These are phyloP conservation scores for Meteorus colon DNA, from an alignment of 2,888 invertebrate genomes.

Conservation along the genomic window DNA sequence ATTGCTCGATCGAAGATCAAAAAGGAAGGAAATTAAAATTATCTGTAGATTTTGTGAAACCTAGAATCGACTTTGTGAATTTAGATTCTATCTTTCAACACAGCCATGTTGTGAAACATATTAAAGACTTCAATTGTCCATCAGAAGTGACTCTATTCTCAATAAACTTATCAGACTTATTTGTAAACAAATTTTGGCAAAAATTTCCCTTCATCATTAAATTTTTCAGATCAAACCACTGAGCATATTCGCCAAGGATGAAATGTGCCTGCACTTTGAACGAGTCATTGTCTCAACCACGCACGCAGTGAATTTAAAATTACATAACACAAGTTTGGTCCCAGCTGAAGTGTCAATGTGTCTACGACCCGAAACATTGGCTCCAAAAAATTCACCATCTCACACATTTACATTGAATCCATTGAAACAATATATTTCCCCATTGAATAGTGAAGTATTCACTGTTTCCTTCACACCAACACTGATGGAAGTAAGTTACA, in stretches of 20 bases:
- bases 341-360: constrained; percentile 61
- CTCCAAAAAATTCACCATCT: constrained; percentile 51
- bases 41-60: constrained; percentile 76
- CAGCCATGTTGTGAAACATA: constrained; percentile 76
- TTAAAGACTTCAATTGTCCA: constrained; percentile 75
- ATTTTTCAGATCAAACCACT: constrained; percentile 65
- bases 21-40: constrained; percentile 75
- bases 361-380: constrained; percentile 51
- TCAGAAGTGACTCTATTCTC: constrained; percentile 66
- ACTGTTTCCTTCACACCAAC: constrained; percentile 71
- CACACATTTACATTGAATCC: constrained; percentile 68
- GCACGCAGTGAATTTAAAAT: constrained; percentile 63
- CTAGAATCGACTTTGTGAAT: constrained; percentile 77
- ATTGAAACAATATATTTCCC: constrained; percentile 62
- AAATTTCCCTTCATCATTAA: not conserved
- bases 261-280: constrained; percentile 70
- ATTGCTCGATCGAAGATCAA: constrained; percentile 74
- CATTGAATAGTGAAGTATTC: constrained; percentile 66
- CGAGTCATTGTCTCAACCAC: constrained; percentile 67
- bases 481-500: constrained; percentile 67
- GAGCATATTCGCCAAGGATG: constrained; percentile 68
- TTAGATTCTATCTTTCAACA: constrained; percentile 77
- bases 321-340: constrained; percentile 72
- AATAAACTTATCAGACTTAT: not conserved
- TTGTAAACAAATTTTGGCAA: not conserved